These are phyloP conservation scores for Phoronis australis DNA, from an alignment of 2,888 invertebrate species.

Conservation along the genomic window DNA sequence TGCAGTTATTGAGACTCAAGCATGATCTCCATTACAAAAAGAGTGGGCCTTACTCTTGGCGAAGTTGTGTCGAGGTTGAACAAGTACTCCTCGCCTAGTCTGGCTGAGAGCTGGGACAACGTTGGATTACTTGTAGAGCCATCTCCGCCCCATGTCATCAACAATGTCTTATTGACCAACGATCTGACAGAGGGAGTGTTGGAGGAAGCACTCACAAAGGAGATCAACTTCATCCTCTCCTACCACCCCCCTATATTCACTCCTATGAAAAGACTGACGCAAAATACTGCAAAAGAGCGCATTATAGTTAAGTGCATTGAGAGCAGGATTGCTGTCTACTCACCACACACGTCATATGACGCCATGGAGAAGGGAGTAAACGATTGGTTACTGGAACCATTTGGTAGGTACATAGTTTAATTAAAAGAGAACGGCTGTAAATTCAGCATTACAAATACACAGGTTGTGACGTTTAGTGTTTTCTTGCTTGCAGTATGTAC, in stretches of 20 bases:
- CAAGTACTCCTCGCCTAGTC: too few relatives aligned
- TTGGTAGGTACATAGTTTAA: too few relatives aligned
- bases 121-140: conserved; percentile 88
- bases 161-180: conserved; percentile 76
- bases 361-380: conserved; percentile 77
- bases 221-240: conserved; percentile 75
- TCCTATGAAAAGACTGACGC: conserved; percentile 72
- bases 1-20: too few relatives aligned
- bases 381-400: conserved; percentile 81
- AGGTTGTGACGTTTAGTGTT: too few relatives aligned
- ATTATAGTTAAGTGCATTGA: conserved; percentile 74
- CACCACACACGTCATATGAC: conserved; percentile 91
- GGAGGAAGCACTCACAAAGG: conserved; percentile 64
- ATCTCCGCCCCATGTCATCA: conserved; percentile 51
- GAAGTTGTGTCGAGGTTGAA: too few relatives aligned
- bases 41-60: too few relatives aligned
- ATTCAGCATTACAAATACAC: too few relatives aligned
- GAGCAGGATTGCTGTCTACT: conserved; percentile 80
- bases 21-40: too few relatives aligned
- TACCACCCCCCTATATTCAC: conserved; percentile 95
- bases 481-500: too few relatives aligned
- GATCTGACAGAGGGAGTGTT: conserved; percentile 86
- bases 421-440: too few relatives aligned
- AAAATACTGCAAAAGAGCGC: conserved; percentile 67
- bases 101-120: conserved; percentile 88